phyloP scores from a whole-genome alignment of 2,113 vertebrate species.

The Glaucomys volans region DNA sequence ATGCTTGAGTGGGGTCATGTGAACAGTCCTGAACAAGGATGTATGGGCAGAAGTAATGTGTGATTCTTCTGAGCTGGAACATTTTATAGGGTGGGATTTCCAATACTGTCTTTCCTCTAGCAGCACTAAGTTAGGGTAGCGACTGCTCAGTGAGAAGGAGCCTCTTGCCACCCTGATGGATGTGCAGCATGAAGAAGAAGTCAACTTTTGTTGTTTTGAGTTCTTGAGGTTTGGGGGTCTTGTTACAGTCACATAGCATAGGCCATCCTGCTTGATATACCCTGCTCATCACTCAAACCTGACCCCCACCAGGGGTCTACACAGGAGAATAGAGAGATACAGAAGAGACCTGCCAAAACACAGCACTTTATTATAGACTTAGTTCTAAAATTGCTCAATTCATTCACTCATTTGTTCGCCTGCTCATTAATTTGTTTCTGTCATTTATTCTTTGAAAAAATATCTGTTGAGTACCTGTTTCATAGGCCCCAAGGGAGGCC shows the following conservation, averaged over 20 bases:
- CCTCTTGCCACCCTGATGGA: fast-evolving
- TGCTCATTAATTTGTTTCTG: neutral
- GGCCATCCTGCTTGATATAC: neutral
- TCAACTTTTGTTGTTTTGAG: neutral
- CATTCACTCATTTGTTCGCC: neutral
- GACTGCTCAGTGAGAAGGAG: neutral
- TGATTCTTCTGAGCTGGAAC: neutral
- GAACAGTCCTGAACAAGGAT: neutral
- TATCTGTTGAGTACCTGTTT: neutral
- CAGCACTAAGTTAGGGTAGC: neutral
- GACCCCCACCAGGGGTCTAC: neutral
- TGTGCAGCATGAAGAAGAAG: neutral
- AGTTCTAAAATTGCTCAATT: neutral
- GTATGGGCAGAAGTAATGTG: neutral
- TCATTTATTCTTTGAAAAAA: neutral
- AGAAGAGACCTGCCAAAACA: neutral
- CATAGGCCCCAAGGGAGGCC: neutral
- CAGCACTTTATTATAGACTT: neutral
- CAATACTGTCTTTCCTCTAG: neutral
- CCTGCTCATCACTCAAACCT: neutral
- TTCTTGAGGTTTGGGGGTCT: neutral
- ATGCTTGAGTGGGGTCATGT: neutral
- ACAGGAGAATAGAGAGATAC: neutral
- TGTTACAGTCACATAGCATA: neutral
- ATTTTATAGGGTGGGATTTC: neutral